Evolutionary conservation across 2,113 vertebrate genomes (phyloP).

Genomic region (Callionymus lyra): DNA sequence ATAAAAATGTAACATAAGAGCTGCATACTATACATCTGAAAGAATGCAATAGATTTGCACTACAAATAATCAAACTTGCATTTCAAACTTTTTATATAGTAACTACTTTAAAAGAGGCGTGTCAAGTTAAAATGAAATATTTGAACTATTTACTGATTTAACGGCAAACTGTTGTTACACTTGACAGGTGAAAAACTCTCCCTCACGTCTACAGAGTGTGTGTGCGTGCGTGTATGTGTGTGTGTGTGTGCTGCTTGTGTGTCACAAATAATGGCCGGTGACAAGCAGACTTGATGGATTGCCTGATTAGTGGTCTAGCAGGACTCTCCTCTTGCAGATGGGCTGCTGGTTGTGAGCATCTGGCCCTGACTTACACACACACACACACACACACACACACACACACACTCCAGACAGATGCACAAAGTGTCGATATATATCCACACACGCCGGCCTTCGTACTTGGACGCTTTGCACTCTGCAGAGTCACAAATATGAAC

Average conservation of each 20-base stretch:
- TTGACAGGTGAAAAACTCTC: background rate
- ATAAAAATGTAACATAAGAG: too few relatives aligned
- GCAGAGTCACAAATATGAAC: slow-evolving; percentile 11
- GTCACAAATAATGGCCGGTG: slow-evolving; percentile 41
- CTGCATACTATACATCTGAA: too few relatives aligned
- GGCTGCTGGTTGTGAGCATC: slow-evolving; percentile 52
- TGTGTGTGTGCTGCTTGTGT: background rate
- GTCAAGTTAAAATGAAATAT: too few relatives aligned
- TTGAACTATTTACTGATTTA: too few relatives aligned
- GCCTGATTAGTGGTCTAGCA: slow-evolving; percentile 67
- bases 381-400: slow-evolving; percentile 13
- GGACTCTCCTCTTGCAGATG: slow-evolving; percentile 59
- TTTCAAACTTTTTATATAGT: too few relatives aligned
- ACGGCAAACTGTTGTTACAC: too few relatives aligned
- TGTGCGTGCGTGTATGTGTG: slow-evolving; percentile 5
- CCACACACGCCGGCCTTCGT: too few relatives aligned
- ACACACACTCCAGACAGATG: slow-evolving; percentile 2
- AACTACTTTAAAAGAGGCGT: too few relatives aligned
- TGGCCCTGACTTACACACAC: slow-evolving; percentile 38
- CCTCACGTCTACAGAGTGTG: background rate
- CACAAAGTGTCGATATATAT: too few relatives aligned
- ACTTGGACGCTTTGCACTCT: too few relatives aligned
- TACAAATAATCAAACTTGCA: too few relatives aligned
- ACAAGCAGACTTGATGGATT: slow-evolving; percentile 65
- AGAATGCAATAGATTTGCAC: too few relatives aligned